Base-by-base conservation (phyloP, 35 echinoderm and acorn worm genomes). In the Hemicentrotus pulcherrimus region DNA sequence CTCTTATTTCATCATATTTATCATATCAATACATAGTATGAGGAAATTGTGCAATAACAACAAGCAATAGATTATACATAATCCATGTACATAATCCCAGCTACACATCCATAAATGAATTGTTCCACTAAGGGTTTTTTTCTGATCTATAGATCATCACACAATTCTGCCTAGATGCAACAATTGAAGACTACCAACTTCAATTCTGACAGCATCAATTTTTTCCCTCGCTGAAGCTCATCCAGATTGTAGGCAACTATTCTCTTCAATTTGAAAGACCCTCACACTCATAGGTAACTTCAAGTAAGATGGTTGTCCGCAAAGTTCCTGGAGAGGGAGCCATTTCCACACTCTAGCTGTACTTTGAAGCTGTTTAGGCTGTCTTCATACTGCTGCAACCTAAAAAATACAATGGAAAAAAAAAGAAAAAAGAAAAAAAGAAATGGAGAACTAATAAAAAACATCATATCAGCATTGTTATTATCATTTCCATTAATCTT, bases 301-400 rank as follows among this genome's bases (percentile, higher is more conserved):
- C 22, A 78, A 4, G 28, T 78, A 28, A 78, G 18, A 78, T 4
- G 65, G 65, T 6, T 78, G 65, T 28, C 65, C 4, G 19, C 65
- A 78, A 8, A 78, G 19, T 78, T 78, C 28, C 22, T 78, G 2
- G 19, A 28, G 22, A 78, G 28, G 22, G 65, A 8, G 22, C 65
- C 6, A 78, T 78, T 78, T 78, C 65, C 19, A 78, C 19, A 32
- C 6, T 90, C 88, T 5, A 90, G 88, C 88, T 90, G 88, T 46
- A 45, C 12, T 32, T 90, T 90, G 88, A 90, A 47, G 32, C 19
- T 90, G 19, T 14, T 90, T 3, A 90, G 46, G 13, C 32, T 46
- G 19, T 32, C 32, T 46, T 90, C 88, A 90, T 90, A 90, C 88
- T 90, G 88, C 88, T 41, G 88, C 33, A 90, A 47, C 32, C 88